Evolutionary conservation across 2,113 vertebrate species (phyloP), one percentile per base, ranked within the genome.

Genomic region (Rhineura floridana): DNA sequence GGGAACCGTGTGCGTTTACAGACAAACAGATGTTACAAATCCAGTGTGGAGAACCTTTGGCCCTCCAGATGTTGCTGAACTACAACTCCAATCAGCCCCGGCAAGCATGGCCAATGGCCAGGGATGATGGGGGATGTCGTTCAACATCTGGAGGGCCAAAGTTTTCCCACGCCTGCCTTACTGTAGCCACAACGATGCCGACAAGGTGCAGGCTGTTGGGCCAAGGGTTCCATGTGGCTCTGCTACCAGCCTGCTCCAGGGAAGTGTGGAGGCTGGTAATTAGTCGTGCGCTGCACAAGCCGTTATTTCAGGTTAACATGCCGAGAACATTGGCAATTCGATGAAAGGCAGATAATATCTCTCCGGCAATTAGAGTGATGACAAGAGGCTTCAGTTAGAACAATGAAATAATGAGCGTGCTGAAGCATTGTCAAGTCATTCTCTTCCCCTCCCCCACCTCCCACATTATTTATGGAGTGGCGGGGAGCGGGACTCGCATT

Each of bases 261-360:
- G 0, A 67, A 36, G 5, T 50, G 73, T 63, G 79, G 46, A 65
- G 11, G 3, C 69, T 44, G n/a, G 4, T 42, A 2, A 2, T 89
- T 1, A 50, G 0, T 6, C 23, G 28, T 30, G 42, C 2, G 13
- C 82, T 23, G 6, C 3, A 3, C 10, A 0, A 78, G 44, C 59
- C 17, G 21, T 0, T 0, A 3, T 1, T 83, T 85, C 12, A 4
- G 2, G 6, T n/a, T 19, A 0, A 4, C 36, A 3, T 17, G 36
- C 0, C 0, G 10, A 50, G 44, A 78, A 89, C 62, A 55, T 36
- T 39, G 89, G 12, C 1, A 44, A 0, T 77, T 2, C 23, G 87
- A 76, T 75, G 19, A 65, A 87, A 28, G 2, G 39, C 5, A 0
- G 52, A 62, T 63, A 23, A 72, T 77, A 55, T 46, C 3, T 0